These are phyloP conservation scores for Acheta domesticus DNA, from an alignment of 2,888 invertebrate genomes.

Conservation along the genomic window DNA sequence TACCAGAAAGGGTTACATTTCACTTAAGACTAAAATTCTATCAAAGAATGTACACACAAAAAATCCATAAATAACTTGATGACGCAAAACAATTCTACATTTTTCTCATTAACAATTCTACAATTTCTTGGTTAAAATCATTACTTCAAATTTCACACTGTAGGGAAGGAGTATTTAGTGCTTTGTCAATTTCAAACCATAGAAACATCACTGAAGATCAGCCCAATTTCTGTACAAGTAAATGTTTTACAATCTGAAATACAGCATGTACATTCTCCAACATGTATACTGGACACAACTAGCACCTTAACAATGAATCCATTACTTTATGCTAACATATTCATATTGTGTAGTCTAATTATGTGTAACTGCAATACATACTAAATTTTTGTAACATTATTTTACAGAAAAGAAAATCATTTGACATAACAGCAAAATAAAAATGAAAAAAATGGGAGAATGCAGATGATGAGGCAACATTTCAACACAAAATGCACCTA, in stretches of 20 bases:
- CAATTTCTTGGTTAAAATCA: not conserved
- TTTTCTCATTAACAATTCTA: no score
- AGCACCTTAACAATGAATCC: constrained; percentile 1
- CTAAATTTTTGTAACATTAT: not conserved
- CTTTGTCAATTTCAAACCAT: no score
- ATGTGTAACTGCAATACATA: not conserved
- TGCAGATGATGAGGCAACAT: not conserved
- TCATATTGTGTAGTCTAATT: not conserved
- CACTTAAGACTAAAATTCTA: not conserved
- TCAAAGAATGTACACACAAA: not conserved
- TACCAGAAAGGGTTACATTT: not conserved
- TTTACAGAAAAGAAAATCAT: not conserved
- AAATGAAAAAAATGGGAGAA: not conserved
- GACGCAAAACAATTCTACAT: not conserved
- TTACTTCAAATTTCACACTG: not conserved
- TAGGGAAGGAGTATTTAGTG: not conserved
- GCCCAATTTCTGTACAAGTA: not conserved
- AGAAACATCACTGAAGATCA: not conserved
- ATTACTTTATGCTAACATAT: not conserved
- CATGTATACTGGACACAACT: not conserved
- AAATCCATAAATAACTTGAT: not conserved
- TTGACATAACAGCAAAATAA: not conserved
- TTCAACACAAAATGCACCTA: not conserved
- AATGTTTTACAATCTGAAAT: not conserved
- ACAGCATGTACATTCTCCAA: not conserved